Conservation (phyloP, 2,797 vertebrate genomes). For the Falco biarmicus region DNA sequence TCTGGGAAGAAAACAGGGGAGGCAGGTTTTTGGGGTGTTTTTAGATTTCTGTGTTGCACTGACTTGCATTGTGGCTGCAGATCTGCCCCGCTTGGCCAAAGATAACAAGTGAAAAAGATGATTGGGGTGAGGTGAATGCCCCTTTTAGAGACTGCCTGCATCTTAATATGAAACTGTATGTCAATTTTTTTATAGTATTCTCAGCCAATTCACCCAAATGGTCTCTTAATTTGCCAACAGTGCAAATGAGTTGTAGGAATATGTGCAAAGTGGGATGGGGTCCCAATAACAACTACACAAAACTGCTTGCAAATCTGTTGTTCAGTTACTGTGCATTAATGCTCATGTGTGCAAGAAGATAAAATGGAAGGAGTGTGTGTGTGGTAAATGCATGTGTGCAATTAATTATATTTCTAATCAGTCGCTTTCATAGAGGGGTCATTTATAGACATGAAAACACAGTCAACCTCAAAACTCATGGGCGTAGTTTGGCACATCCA, state of each 20-base stretch:
- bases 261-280: rapidly evolving
- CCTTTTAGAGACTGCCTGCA: not conserved
- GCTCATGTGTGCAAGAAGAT: not conserved
- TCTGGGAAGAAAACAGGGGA: not conserved
- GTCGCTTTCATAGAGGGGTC: not conserved
- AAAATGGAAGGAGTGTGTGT: not conserved
- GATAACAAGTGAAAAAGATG: not conserved
- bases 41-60: not conserved
- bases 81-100: not conserved
- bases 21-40: no score
- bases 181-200: not conserved
- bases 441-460: not conserved
- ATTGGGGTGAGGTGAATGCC: not conserved
- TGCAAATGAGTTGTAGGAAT: not conserved
- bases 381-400: not conserved
- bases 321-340: not conserved
- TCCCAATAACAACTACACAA: not conserved
- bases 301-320: not conserved
- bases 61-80: not conserved
- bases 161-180: not conserved
- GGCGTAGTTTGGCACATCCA: not conserved
- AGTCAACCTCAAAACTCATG: not conserved
- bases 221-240: not conserved
- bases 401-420: not conserved
- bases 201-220: not conserved